Evolutionary conservation across 2,888 invertebrate species (phyloP), one percentile per base, ranked within the genome.

Genomic region (Drosophila gaucha): DNA sequence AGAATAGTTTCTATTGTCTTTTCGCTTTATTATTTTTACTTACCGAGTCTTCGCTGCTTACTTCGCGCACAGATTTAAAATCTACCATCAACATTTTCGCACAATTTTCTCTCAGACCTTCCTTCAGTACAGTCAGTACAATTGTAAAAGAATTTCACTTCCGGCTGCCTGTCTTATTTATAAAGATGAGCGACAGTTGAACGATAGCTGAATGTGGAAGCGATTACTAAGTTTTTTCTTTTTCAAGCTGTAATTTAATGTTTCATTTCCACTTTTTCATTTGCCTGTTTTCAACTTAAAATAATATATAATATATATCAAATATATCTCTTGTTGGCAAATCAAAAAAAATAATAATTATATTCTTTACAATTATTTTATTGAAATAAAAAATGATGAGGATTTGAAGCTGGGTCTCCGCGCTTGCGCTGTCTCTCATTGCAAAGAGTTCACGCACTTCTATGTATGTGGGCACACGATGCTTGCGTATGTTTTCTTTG

Each of bases 1-100:
- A 26, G 12, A n/a, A n/a, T n/a, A n/a, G n/a, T n/a, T n/a, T n/a
- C n/a, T n/a, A 22, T 36, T 2, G 9, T 1, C 12, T 10, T 47
- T 36, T 9, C 28, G 10, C 0, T 2, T 8, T 6, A 9, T 4
- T 1, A 46, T n/a, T 3, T 10, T 8, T 58, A 92, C 93, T 93
- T 93, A 96, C 96, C 60, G 94, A 92, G 90, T 96, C 96, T 91
- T 96, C 96, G 76, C 95, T 95, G 90, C 95, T 96, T 70, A 95
- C 95, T 90, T 95, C 95, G 36, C 96, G 93, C 49, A 96, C 92
- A 73, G 94, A 94, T 74, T 94, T 94, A 60, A 96, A 92, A 91
- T 94, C 94, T 12, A 95, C 94, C 76, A 93, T 92, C 12, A 96
- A 95, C 96, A 96, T 96, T 71, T 86, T 41, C 31, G 28, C 14